Evolutionary conservation across 2,888 invertebrate genomes (phyloP).

Genomic region (Lycophotia porphyrea): DNA sequence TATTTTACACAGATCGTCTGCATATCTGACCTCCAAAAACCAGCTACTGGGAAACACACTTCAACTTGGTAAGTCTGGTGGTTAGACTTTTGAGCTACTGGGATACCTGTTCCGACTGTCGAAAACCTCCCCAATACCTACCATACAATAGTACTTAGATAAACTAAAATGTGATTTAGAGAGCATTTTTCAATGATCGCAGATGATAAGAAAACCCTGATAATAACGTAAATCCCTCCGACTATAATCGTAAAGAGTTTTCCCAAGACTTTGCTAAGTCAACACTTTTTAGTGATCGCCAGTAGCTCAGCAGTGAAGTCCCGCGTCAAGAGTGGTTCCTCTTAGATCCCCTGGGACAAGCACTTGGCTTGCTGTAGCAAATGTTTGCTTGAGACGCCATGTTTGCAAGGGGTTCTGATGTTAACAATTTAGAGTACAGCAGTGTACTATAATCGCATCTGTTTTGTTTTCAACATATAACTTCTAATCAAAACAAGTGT

Average conservation of each 20-base stretch:
- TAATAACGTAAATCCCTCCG: background rate
- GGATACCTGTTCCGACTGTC: background rate
- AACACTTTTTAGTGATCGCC: background rate
- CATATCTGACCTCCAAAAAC: background rate
- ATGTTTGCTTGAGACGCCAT: conserved; percentile 9
- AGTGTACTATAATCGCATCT: background rate
- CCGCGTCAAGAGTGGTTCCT: background rate
- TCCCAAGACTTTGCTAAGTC: background rate
- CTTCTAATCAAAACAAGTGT: too few relatives aligned
- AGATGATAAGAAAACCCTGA: background rate
- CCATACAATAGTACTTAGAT: background rate
- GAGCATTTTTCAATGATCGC: background rate
- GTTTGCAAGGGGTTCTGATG: conserved; percentile 2
- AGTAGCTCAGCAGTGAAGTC: background rate
- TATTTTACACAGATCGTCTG: background rate
- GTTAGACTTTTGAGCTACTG: background rate
- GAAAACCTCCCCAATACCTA: background rate
- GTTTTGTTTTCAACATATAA: background rate
- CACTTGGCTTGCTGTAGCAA: conserved; percentile 11
- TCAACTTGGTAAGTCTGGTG: background rate
- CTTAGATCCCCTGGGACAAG: conserved; percentile 25
- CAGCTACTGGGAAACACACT: background rate
- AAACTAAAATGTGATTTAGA: background rate
- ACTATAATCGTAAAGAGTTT: background rate
- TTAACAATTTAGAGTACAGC: conserved; percentile 7